Conservation (phyloP, 53 echinoderm and acorn worm genomes). For the Echinometra lucunter region DNA sequence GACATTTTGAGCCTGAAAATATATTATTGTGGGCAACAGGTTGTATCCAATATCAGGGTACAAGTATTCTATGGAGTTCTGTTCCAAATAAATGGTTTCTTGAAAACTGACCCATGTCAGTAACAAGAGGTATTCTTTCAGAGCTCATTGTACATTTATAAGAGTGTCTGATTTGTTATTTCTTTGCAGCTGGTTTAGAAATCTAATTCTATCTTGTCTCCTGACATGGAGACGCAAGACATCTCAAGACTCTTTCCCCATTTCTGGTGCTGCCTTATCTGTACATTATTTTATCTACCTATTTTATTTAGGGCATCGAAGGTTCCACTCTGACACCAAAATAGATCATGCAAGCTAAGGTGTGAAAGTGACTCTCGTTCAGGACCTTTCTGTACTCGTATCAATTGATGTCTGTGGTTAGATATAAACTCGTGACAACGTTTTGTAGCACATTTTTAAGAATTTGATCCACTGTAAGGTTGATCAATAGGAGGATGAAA, state of each 20-base stretch:
- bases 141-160: background rate
- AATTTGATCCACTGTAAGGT: background rate
- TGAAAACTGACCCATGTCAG: background rate
- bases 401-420: background rate
- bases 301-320: background rate
- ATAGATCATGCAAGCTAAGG: conserved; percentile 9
- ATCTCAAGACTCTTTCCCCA: background rate
- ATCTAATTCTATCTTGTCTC: background rate
- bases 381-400: background rate
- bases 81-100: background rate
- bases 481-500: background rate
- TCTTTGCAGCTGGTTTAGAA: background rate
- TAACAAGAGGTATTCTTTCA: background rate
- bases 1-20: conserved; percentile 44
- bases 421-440: background rate
- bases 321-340: background rate
- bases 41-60: background rate
- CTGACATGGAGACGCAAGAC: background rate
- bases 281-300: background rate
- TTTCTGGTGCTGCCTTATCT: background rate
- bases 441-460: background rate
- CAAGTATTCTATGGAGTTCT: background rate
- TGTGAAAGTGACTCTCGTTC: conserved; percentile 46
- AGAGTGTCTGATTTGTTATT: background rate
- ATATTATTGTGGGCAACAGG: background rate